A percentile compares a stretch with the other conserved stretches of the same genome.
Conservation (phyloP, 1,140 invertebrate species). For the Micrasema longulum region DNA sequence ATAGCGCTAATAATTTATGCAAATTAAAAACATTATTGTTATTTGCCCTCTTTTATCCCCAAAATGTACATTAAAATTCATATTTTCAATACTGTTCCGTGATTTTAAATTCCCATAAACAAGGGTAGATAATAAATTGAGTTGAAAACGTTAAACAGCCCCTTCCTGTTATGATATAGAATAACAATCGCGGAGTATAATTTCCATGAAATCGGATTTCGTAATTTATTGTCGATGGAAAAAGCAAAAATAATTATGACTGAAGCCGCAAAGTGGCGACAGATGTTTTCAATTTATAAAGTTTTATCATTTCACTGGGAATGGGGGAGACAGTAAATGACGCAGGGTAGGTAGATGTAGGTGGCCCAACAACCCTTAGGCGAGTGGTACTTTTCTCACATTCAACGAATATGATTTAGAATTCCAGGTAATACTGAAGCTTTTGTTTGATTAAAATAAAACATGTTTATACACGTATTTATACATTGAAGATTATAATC, state of each 20-base stretch:
- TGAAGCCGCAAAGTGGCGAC: slow-evolving; percentile 54
- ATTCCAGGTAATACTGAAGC: neutral
- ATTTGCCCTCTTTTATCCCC: no score
- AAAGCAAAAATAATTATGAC: slow-evolving; percentile 55
- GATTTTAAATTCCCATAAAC: neutral
- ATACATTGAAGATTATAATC: no score
- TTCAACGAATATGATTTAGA: no score
- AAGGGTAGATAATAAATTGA: slow-evolving; percentile 3
- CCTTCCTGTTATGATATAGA: neutral
- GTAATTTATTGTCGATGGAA: slow-evolving; percentile 55
- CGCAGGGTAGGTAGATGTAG: slow-evolving; percentile 8
- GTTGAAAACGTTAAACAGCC: slow-evolving; percentile 1
- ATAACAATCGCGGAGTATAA: slow-evolving; percentile 31
- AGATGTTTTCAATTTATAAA: slow-evolving; percentile 55
- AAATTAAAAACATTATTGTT: no score
- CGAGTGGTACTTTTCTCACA: no score
- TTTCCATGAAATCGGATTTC: slow-evolving; percentile 47
- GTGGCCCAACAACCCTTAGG: slow-evolving; percentile 1
- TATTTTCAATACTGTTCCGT: no score
- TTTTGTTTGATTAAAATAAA: no score
- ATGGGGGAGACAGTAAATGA: slow-evolving; percentile 51
- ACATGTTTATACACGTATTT: no score
- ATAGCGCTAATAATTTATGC: no score
- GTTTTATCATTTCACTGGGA: slow-evolving; percentile 51
- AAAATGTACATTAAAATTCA: no score